These are phyloP conservation scores for Azorinus chamasolen DNA, from an alignment of 2,888 invertebrate genomes.

Conservation along the genomic window DNA sequence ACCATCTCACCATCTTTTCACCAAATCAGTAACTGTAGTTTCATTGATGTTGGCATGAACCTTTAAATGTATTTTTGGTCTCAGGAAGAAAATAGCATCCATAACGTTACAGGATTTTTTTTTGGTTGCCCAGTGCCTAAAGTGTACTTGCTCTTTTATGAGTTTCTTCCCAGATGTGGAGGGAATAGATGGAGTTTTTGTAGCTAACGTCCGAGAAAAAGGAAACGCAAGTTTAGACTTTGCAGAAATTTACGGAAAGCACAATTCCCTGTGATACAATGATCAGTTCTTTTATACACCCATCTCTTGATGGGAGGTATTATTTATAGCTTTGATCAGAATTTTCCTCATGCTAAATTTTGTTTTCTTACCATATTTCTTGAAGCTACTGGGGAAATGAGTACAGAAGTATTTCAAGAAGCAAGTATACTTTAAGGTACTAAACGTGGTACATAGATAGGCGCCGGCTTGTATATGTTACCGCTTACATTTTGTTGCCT, in stretches of 20 bases:
- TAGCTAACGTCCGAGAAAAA: no score
- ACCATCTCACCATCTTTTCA: constrained; percentile 9
- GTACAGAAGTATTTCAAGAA: constrained; percentile 42
- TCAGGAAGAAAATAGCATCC: background rate
- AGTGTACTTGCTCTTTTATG: constrained; percentile 70
- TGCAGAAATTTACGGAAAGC: no score
- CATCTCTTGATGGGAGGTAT: no score
- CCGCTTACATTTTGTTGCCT: no score
- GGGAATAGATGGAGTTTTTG: constrained; percentile 37
- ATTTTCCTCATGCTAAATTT: constrained; percentile 2
- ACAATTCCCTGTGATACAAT: no score
- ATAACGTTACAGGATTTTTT: background rate
- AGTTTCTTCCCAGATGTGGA: constrained; percentile 58
- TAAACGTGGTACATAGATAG: constrained; percentile 33
- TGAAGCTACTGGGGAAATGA: constrained; percentile 55
- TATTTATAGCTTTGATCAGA: no score
- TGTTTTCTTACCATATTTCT: constrained; percentile 23
- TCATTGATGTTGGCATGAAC: constrained; percentile 1
- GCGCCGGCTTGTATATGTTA: no score
- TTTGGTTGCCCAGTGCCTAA: constrained; percentile 15
- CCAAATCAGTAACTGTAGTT: background rate
- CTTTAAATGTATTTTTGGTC: background rate
- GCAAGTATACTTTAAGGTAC: constrained; percentile 67
- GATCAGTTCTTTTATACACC: no score
- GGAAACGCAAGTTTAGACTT: no score